Conservation (phyloP, 2,113 vertebrate species). For the Rhinolophus ferrumequinum region DNA sequence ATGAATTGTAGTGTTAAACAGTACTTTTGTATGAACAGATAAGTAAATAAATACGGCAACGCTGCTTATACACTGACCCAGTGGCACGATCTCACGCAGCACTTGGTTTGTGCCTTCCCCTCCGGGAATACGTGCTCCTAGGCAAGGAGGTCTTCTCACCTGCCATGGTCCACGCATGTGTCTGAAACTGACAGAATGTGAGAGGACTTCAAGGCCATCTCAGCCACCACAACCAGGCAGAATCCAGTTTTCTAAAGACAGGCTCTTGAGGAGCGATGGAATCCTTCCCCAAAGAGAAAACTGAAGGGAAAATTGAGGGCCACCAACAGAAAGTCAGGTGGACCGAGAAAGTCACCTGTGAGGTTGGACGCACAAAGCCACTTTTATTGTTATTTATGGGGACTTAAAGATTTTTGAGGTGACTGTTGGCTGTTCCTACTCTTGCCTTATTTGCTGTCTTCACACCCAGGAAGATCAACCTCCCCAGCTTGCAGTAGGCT, state of each 20-base stretch:
- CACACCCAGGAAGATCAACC: too few species aligned
- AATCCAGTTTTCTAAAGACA: not conserved
- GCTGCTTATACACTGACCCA: not conserved
- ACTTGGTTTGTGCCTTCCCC: not conserved
- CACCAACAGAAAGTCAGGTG: not conserved
- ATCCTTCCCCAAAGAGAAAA: not conserved
- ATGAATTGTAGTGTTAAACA: not conserved
- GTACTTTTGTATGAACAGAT: not conserved
- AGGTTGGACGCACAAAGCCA: not conserved
- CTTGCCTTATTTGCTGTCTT: not conserved
- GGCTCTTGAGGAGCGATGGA: not conserved
- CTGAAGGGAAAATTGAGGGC: not conserved
- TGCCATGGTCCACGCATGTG: accelerated
- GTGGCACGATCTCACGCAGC: accelerated
- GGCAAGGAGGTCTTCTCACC: accelerated
- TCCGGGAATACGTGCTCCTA: accelerated
- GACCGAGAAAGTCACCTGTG: not conserved
- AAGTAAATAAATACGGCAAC: not conserved
- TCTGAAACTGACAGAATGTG: not conserved
- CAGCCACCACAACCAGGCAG: not conserved
- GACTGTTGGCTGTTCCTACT: not conserved
- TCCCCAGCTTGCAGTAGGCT: accelerated
- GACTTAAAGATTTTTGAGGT: not conserved
- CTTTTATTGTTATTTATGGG: not conserved
- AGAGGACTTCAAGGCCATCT: not conserved